These are phyloP conservation scores for Drosophila buzzatii DNA, from an alignment of 2,888 invertebrate genomes.

Conservation along the genomic window DNA sequence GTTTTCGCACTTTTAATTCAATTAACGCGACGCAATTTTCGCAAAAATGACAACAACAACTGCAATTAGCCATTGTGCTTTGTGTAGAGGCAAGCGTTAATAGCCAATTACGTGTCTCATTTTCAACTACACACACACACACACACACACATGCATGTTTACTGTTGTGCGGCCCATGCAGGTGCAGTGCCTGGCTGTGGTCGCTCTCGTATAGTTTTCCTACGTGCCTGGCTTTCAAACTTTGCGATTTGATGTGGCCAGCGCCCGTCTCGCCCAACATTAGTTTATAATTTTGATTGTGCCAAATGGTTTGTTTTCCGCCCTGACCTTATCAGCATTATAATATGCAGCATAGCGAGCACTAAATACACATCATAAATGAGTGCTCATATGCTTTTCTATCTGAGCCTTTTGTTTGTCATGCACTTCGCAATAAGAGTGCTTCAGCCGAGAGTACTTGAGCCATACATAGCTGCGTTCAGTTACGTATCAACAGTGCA, in stretches of 20 bases:
- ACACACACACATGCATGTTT: not conserved
- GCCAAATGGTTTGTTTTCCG: slow-evolving; percentile 25
- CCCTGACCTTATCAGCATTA: slow-evolving; percentile 18
- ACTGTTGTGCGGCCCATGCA: slow-evolving; percentile 12
- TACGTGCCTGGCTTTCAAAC: slow-evolving; percentile 71
- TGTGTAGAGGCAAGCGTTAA: slow-evolving; percentile 63
- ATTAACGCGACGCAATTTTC: slow-evolving; percentile 63
- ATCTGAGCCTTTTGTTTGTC: not conserved
- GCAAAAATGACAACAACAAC: slow-evolving; percentile 36
- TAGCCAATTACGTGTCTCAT: slow-evolving; percentile 73
- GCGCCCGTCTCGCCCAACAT: slow-evolving; percentile 34
- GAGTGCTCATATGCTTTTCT: not conserved
- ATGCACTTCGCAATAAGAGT: not conserved
- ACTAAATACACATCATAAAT: not conserved
- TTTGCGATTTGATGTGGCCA: slow-evolving; percentile 67
- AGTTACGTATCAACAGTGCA: not conserved
- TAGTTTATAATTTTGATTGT: slow-evolving; percentile 61
- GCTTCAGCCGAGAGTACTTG: not conserved
- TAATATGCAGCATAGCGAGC: slow-evolving; percentile 13
- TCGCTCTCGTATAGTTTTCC: slow-evolving; percentile 28
- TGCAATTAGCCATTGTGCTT: slow-evolving; percentile 51
- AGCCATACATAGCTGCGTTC: not conserved
- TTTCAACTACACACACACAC: slow-evolving; percentile 30
- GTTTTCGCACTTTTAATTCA: slow-evolving; percentile 76
- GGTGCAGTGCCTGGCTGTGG: slow-evolving; percentile 37